phyloP scores from a whole-genome alignment of 2,797 vertebrate species.

The Artibeus lituratus region DNA sequence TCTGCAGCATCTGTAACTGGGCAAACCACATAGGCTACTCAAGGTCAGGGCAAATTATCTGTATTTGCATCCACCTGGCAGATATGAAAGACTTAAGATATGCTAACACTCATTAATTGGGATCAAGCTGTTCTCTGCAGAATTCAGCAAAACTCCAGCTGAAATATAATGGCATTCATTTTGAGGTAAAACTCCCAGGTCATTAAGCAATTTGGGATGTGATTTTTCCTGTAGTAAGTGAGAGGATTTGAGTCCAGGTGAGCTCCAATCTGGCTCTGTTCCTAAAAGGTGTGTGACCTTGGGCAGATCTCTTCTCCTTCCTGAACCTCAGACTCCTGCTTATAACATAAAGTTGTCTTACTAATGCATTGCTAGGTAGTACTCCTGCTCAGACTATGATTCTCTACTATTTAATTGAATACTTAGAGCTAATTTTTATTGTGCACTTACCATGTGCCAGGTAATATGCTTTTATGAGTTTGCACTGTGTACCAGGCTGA shows the following conservation, averaged over 20 bases:
- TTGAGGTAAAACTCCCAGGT: not conserved
- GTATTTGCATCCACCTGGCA: constrained; percentile 3
- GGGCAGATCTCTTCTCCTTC: not conserved
- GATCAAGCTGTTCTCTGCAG: constrained; percentile 38
- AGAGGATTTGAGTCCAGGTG: not conserved
- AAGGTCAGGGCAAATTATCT: constrained; percentile 40
- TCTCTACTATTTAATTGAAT: not conserved
- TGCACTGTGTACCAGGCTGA: not conserved
- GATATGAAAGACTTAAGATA: constrained; percentile 18
- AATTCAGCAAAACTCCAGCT: constrained; percentile 49
- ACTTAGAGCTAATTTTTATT: constrained; percentile 4
- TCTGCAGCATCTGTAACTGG: constrained; percentile 17
- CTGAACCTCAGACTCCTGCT: not conserved
- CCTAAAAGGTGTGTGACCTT: not conserved
- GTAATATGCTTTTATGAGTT: constrained; percentile 24
- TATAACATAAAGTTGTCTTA: not conserved
- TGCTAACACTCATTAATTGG: not conserved
- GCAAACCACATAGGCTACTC: not conserved
- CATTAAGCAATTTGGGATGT: constrained; percentile 15
- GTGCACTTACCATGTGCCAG: not conserved
- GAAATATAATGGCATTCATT: constrained; percentile 19
- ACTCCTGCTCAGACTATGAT: constrained; percentile 9
- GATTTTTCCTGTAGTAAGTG: not conserved
- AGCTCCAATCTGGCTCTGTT: not conserved
- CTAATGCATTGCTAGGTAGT: not conserved